phyloP scores from a whole-genome alignment of 1,140 invertebrate genomes.

The Calliopsis andreniformis region DNA sequence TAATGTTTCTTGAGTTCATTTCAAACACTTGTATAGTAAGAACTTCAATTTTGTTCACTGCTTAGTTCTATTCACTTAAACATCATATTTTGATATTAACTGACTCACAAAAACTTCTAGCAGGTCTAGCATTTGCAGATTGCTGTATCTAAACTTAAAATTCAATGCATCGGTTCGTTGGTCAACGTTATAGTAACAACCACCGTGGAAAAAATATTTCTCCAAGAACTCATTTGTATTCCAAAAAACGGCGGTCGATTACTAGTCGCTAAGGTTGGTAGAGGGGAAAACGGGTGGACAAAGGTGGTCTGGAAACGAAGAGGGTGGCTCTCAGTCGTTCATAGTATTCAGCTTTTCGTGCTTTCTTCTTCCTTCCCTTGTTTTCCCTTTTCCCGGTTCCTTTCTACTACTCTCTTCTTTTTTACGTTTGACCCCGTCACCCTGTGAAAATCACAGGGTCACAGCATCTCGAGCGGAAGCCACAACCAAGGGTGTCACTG shows the following conservation, averaged over 20 bases:
- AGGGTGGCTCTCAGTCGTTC: slow-evolving; percentile 49
- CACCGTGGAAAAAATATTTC: neutral
- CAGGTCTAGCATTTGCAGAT: too few relatives aligned
- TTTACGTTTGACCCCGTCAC: slow-evolving; percentile 77
- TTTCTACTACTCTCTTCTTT: slow-evolving; percentile 58
- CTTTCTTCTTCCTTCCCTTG: slow-evolving; percentile 34
- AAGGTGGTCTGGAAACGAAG: slow-evolving; percentile 58
- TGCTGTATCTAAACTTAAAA: neutral
- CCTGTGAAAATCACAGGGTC: slow-evolving; percentile 77
- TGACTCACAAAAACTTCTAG: too few relatives aligned
- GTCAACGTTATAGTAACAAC: neutral
- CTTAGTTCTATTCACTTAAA: too few relatives aligned
- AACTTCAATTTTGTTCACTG: too few relatives aligned
- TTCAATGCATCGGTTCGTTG: neutral
- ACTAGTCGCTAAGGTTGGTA: slow-evolving; percentile 53
- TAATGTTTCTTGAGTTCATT: too few relatives aligned
- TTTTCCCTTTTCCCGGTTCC: neutral
- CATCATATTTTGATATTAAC: too few relatives aligned
- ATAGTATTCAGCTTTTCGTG: slow-evolving; percentile 51
- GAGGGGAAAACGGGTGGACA: slow-evolving; percentile 59
- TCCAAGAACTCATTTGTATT: slow-evolving; percentile 60
- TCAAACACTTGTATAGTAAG: too few relatives aligned
- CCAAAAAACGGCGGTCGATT: slow-evolving; percentile 64
- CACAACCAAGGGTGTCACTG: slow-evolving; percentile 73
- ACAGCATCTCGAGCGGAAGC: slow-evolving; percentile 74